Base-by-base conservation (phyloP, 2,797 vertebrate genomes). In the Gouania willdenowi region DNA sequence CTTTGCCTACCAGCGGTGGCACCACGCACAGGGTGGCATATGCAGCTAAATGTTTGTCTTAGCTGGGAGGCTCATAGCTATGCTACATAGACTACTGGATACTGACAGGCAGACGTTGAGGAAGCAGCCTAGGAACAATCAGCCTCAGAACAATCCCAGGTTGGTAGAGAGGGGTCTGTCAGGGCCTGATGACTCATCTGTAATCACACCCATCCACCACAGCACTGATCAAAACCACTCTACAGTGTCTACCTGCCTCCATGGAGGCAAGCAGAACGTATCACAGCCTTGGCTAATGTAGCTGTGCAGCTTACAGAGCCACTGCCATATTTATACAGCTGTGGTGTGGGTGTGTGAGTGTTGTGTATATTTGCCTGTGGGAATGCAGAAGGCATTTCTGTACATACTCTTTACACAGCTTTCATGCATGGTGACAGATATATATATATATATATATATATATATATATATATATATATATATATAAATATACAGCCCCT, bases 41-140 rank as follows among this genome's bases (percentile, higher is more conserved):
- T 76, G 67, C 59, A 68, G 60, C 71, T 60, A 61, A 79, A 81
- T 68, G 71, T 79, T 71, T 18, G 14, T 10, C 36, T 36, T 71
- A 9, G 75, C 75, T 57, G 27, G 39, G 22, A 71, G 78, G 56
- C 41, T 23, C 27, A 18, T 19, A 20, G 54, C 34, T 52, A 29
- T 11, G 61, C 48, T 41, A 48, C 34, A 19, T 42, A 48, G 45
- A 35, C 33, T 5, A 26, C 49, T 6, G 34, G 62, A 54, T 55
- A 17, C 66, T 54, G 74, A 69, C 61, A 59, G 47, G 42, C 53
- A 17, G 37, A 34, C 44, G 46, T 13, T 0, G 37, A 55, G n/a
- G 61, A 67, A 23, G 24, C 54, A n/a, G n/a, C n/a, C n/a, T n/a
- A n/a, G n/a, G n/a, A n/a, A n/a, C n/a, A n/a, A n/a, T n/a, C 38